Percentiles rank a stretch among this genome's conserved stretches.
phyloP scores from a whole-genome alignment of 1,140 invertebrate genomes.

The Macrobrachium rosenbergii region DNA sequence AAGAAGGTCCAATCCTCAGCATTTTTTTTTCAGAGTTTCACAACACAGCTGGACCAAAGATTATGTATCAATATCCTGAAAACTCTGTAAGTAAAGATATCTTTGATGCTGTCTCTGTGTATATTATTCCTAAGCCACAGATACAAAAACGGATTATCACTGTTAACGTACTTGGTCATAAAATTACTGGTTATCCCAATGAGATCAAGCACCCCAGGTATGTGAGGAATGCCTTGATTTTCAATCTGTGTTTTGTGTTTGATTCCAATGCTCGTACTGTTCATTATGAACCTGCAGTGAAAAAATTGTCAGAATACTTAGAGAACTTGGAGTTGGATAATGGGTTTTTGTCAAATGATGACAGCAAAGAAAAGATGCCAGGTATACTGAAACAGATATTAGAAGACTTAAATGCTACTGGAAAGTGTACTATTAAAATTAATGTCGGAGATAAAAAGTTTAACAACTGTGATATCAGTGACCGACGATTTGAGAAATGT shows the following conservation, averaged over 20 bases:
- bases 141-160: constrained; percentile 90
- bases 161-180: constrained; percentile 84
- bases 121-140: constrained; percentile 95
- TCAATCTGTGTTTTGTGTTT: constrained; percentile 96
- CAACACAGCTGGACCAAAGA: constrained; percentile 64
- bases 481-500: constrained; percentile 28
- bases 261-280: constrained; percentile 88
- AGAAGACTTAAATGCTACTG: constrained; percentile 52
- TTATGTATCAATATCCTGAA: constrained; percentile 70
- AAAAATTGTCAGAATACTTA: constrained; percentile 74
- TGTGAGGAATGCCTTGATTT: constrained; percentile 93
- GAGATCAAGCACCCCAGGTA: constrained; percentile 91
- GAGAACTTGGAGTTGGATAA: constrained; percentile 71
- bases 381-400: constrained; percentile 59
- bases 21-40: constrained; percentile 67
- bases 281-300: constrained; percentile 73
- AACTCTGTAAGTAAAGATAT: constrained; percentile 92
- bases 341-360: constrained; percentile 61
- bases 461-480: neutral
- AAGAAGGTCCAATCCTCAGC: constrained; percentile 65
- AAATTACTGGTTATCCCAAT: constrained; percentile 94
- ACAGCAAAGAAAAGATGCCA: constrained; percentile 52
- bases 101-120: constrained; percentile 94
- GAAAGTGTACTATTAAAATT: constrained; percentile 54
- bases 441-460: constrained; percentile 36